These are phyloP conservation scores for Drosophila seguyi DNA, from an alignment of 1,140 invertebrate species.

Conservation along the genomic window DNA sequence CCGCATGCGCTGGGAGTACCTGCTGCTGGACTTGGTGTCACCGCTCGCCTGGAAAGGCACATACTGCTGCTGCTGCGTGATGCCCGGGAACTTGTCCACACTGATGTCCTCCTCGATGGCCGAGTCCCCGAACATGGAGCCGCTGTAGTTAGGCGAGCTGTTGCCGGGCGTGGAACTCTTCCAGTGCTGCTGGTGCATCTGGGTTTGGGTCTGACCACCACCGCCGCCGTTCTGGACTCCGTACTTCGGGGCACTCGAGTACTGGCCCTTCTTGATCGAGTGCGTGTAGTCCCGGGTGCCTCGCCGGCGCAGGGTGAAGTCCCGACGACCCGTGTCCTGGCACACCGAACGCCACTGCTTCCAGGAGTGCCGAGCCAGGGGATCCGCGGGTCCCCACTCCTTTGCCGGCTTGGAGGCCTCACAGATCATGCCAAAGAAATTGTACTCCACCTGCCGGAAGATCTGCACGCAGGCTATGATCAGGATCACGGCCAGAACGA, in stretches of 20 bases:
- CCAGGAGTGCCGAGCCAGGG: constrained; percentile 81
- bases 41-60: constrained; percentile 73
- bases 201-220: constrained; percentile 40
- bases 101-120: constrained; percentile 85
- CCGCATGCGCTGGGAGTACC: constrained; percentile 70
- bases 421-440: constrained; percentile 85
- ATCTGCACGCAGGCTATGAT: constrained; percentile 80
- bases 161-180: constrained; percentile 83
- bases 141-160: constrained; percentile 84
- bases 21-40: constrained; percentile 66
- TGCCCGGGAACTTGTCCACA: constrained; percentile 82
- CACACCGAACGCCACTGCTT: constrained; percentile 85
- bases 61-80: constrained; percentile 75
- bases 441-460: constrained; percentile 84
- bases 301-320: constrained; percentile 87
- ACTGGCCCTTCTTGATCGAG: constrained; percentile 86
- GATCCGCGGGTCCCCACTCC: constrained; percentile 85
- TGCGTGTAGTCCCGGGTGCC: constrained; percentile 88
- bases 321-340: constrained; percentile 86
- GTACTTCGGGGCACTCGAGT: constrained; percentile 68
- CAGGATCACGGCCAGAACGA: constrained; percentile 72
- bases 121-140: constrained; percentile 84
- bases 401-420: constrained; percentile 83
- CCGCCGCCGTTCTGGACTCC: constrained; percentile 54
- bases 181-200: constrained; percentile 74